phyloP scores from a whole-genome alignment of 2,888 invertebrate species.

The Drosophila anomalata region DNA sequence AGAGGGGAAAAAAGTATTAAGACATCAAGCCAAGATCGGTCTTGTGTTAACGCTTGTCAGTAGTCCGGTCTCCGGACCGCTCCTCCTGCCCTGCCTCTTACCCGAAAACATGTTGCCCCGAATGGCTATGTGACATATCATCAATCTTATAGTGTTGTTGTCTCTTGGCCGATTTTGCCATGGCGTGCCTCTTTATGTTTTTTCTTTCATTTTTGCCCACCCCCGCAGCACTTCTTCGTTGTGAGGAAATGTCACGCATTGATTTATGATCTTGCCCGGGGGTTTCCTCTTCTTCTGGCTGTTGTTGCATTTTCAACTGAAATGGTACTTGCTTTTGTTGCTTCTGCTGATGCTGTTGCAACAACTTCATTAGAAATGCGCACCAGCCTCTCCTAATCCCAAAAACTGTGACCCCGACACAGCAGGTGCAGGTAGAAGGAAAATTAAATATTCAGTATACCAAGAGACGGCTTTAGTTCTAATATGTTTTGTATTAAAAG shows the following conservation, averaged over 20 bases:
- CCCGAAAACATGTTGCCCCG: constrained; percentile 56
- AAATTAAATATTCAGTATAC: constrained; percentile 1
- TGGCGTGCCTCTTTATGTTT: constrained; percentile 34
- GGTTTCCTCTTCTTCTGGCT: constrained; percentile 32
- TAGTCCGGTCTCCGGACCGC: background rate
- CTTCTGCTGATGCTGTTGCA: constrained; percentile 20
- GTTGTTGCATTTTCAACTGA: constrained; percentile 54
- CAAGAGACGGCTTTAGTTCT: background rate
- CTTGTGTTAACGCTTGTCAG: constrained; percentile 80
- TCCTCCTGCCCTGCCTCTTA: constrained; percentile 21
- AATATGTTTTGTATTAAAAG: background rate
- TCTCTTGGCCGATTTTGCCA: constrained; percentile 26
- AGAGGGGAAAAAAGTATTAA: constrained; percentile 46
- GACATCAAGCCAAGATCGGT: constrained; percentile 59
- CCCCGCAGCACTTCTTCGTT: constrained; percentile 46
- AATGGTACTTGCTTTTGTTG: constrained; percentile 29
- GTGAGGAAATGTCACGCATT: constrained; percentile 79
- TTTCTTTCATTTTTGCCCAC: constrained; percentile 30
- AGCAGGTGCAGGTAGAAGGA: constrained; percentile 54
- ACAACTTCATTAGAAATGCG: constrained; percentile 77
- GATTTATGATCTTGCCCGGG: constrained; percentile 67
- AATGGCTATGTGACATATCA: constrained; percentile 67
- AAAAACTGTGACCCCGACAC: constrained; percentile 19
- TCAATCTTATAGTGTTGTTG: constrained; percentile 58
- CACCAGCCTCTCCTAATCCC: constrained; percentile 33